These are phyloP conservation scores for Peromyscus maniculatus DNA, from an alignment of 2,113 vertebrate species.

Conservation along the genomic window DNA sequence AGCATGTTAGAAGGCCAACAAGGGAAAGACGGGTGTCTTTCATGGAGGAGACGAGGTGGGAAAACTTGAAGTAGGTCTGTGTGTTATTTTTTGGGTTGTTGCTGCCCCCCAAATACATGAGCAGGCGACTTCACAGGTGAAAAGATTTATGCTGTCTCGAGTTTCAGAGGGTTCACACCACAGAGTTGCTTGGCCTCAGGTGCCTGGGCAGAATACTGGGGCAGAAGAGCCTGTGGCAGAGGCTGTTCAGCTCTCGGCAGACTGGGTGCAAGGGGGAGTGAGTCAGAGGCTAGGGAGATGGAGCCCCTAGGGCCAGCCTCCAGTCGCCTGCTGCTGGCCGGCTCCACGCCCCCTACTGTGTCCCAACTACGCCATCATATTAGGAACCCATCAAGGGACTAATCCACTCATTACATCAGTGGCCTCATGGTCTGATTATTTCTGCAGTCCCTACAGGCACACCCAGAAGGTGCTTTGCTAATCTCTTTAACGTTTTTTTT, in stretches of 20 bases:
- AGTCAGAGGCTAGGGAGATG: neutral
- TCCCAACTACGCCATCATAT: neutral
- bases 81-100: neutral
- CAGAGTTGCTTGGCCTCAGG: neutral
- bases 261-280: too few relatives aligned
- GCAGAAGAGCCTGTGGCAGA: neutral
- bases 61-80: neutral
- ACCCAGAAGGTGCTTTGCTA: neutral
- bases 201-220: neutral
- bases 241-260: neutral
- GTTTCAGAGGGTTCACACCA: neutral
- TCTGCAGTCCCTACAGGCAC: neutral
- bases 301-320: neutral
- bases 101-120: neutral
- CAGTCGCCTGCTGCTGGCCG: neutral
- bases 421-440: neutral
- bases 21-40: neutral
- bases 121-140: neutral
- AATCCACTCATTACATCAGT: neutral
- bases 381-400: neutral
- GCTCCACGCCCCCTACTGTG: neutral
- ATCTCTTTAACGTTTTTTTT: neutral
- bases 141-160: neutral
- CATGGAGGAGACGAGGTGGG: neutral
- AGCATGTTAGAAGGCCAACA: neutral